Percentiles rank a stretch among this genome's conserved stretches.
Conservation (phyloP, 2,113 vertebrate species). For the Mormoops blainvillei region DNA sequence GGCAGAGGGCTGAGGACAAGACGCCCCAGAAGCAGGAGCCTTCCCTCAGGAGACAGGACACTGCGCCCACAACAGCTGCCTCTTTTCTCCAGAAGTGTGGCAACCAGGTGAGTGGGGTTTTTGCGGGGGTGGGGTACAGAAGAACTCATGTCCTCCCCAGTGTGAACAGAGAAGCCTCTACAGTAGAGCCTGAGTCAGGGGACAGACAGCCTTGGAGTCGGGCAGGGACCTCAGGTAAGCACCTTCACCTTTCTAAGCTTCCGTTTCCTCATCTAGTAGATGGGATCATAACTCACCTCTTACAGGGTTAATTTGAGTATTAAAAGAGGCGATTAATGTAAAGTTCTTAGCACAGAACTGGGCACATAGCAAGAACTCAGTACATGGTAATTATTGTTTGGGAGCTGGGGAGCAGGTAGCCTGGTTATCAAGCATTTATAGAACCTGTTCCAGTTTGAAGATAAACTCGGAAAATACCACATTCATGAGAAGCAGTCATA, state of each 20-base stretch:
- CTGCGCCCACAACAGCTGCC: neutral
- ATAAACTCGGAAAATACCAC: neutral
- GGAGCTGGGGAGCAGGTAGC: neutral
- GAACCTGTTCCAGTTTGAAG: neutral
- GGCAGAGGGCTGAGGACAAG: slow-evolving; percentile 21
- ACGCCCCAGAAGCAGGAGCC: neutral
- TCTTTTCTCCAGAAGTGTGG: neutral
- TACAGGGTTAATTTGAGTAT: neutral
- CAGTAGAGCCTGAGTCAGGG: neutral
- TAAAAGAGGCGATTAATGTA: neutral
- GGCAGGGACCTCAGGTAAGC: neutral
- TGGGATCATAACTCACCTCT: neutral
- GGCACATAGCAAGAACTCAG: neutral
- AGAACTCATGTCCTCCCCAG: neutral
- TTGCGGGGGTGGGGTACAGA: no score
- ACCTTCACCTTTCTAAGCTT: neutral
- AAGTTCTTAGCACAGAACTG: neutral
- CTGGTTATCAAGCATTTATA: neutral
- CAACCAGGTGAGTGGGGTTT: slow-evolving; percentile 23
- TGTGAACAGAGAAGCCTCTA: neutral
- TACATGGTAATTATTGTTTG: neutral
- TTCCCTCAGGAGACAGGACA: neutral
- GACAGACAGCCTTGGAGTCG: no score
- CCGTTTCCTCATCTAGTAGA: neutral
- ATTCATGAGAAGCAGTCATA: neutral